Percentiles rank a stretch among this genome's conserved stretches.
Evolutionary conservation across 2,113 vertebrate species (phyloP).

Genomic region (Gallinago jamesoni): DNA sequence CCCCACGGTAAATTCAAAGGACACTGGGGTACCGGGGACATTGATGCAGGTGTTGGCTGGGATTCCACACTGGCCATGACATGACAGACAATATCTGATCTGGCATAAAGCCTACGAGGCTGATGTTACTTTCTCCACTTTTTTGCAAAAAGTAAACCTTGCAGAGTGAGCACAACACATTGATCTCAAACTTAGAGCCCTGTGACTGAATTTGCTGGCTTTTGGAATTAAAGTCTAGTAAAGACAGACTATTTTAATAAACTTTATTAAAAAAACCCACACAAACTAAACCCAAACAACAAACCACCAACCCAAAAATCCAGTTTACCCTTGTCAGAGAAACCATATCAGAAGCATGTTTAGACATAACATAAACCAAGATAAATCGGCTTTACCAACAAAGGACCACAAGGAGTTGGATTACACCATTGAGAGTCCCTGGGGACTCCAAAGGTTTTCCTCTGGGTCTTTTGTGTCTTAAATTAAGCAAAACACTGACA

Average conservation of each 20-base stretch:
- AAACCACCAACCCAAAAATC: neutral
- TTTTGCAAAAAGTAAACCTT: neutral
- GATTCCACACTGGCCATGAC: neutral
- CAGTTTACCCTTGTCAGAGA: neutral
- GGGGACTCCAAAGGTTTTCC: neutral
- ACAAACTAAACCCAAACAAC: too few relatives aligned
- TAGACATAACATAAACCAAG: neutral
- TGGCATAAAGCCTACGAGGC: neutral
- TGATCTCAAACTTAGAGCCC: neutral
- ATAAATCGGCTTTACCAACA: neutral
- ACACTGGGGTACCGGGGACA: fast-evolving
- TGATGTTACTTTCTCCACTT: neutral
- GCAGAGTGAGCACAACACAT: neutral
- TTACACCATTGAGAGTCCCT: neutral
- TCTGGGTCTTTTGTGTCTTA: neutral
- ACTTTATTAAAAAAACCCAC: neutral
- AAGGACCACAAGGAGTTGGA: neutral
- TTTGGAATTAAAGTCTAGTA: neutral
- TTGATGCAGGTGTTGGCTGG: neutral
- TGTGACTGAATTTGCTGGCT: neutral
- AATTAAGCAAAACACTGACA: neutral
- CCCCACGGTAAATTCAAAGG: neutral
- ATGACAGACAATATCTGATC: neutral
- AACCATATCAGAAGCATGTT: neutral
- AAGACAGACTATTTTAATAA: neutral